These are phyloP conservation scores for Gymnodraco acuticeps DNA, from an alignment of 2,797 vertebrate genomes.

Conservation along the genomic window DNA sequence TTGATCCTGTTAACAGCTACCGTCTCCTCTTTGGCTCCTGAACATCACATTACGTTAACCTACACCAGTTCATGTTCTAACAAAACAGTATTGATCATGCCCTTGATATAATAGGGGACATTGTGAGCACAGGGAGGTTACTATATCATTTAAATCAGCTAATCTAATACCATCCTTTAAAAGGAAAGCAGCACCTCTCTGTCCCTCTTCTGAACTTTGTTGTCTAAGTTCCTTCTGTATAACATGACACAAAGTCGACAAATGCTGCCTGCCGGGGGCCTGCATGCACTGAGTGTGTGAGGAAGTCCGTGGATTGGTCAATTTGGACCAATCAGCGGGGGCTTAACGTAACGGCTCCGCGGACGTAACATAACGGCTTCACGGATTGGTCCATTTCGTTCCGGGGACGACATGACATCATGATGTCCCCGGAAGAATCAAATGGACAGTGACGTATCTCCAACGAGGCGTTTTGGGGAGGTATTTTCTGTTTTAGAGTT, in stretches of 20 bases:
- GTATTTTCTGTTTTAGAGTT: no score
- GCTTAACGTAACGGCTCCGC: no score
- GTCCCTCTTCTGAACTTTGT: constrained; percentile 24
- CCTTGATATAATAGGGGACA: constrained; percentile 4
- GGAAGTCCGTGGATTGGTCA: constrained; percentile 5
- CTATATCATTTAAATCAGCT: neutral
- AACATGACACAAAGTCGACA: constrained; percentile 18
- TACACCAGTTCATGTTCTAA: neutral
- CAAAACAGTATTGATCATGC: neutral
- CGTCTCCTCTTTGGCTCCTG: neutral
- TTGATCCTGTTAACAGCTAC: neutral
- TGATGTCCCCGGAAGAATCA: no score
- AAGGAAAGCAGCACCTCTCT: neutral
- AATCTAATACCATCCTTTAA: neutral
- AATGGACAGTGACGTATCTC: no score
- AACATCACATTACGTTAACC: neutral
- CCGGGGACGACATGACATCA: no score
- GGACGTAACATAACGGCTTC: no score
- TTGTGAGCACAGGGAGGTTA: neutral
- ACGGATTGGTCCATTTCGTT: no score
- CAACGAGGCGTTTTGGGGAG: no score
- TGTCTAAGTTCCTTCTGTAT: constrained; percentile 11
- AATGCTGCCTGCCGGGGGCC: constrained; percentile 4
- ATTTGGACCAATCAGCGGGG: no score
- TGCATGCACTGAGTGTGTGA: no score